Base-by-base conservation (phyloP, 2,797 vertebrate species). In the Manis pentadactyla region DNA sequence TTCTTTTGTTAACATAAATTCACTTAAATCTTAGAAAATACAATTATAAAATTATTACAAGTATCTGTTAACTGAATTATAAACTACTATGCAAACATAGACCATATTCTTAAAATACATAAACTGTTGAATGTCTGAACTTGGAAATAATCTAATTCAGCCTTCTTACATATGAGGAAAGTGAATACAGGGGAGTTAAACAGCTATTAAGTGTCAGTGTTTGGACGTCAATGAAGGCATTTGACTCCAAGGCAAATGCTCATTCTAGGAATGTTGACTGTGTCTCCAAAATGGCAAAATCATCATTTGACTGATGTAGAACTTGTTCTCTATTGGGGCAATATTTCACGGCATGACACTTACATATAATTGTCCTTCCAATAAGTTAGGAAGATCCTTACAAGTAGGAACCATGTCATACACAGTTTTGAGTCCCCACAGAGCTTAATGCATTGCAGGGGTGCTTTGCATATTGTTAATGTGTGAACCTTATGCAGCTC, bases 121-220 rank as follows among this genome's bases (percentile, higher is more conserved):
- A 87, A 89, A 74, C 49, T 19, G 68, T 11, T 4, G 4, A 84
- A 63, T 77, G 31, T 78, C 85, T 82, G 21, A 51, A n/a, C 14
- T 86, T 93, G 63, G 68, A 96, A 94, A 90, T 79, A 23, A 34
- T 90, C 27, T 87, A 66, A 19, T 78, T 63, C 37, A 66, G 25
- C 12, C 21, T 79, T 86, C 11, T 79, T 46, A 37, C 8, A 78
- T 4, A 81, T 51, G 17, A 69, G 12, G 59, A 87, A 69, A 88
- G n/a, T 51, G 34, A 86, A 34, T 55, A 49, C 2, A 73, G 34
- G 77, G 29, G 39, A 12, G 29, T 39, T 89, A 61, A 91, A 49
- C 17, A 88, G 49, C 34, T 59, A 39, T 21, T 31, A 92, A 66
- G 14, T n/a, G 5, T 78, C 21, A 46, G 18, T 23, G 8, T 64